These are phyloP conservation scores for Rosalia funebris DNA, from an alignment of 2,888 invertebrate genomes.

Conservation along the genomic window DNA sequence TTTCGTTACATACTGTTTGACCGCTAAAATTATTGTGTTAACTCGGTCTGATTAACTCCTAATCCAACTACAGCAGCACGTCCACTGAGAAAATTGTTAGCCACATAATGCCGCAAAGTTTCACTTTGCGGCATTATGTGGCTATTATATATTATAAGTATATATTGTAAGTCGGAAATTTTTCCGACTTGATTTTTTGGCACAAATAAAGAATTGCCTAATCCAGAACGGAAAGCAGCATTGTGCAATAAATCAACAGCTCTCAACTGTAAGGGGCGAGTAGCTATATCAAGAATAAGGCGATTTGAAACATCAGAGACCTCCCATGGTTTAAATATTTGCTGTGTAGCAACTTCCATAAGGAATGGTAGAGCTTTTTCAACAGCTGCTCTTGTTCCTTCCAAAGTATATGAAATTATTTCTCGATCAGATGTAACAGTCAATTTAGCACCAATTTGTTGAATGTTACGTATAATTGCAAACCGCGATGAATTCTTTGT, in stretches of 20 bases:
- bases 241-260: conserved; percentile 88
- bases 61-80: conserved; percentile 84
- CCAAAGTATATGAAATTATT: conserved; percentile 82
- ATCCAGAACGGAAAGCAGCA: conserved; percentile 85
- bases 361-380: conserved; percentile 72
- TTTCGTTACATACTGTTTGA: no score
- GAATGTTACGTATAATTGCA: conserved; percentile 81
- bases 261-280: conserved; percentile 75
- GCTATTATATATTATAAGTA: no score
- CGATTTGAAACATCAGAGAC: conserved; percentile 77
- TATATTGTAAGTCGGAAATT: no score
- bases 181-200: conserved; percentile 82
- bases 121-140: no score
- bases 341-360: conserved; percentile 76
- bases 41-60: conserved; percentile 75
- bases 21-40: conserved; percentile 68
- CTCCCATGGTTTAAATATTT: conserved; percentile 93
- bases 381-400: conserved; percentile 78
- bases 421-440: conserved; percentile 81
- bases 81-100: conserved; percentile 70
- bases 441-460: conserved; percentile 83
- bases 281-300: conserved; percentile 76
- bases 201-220: conserved; percentile 89
- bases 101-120: conserved; percentile 78
- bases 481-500: conserved; percentile 77